These are phyloP conservation scores for Misgurnus anguillicaudatus DNA, from an alignment of 2,113 vertebrate species.

Conservation along the genomic window DNA sequence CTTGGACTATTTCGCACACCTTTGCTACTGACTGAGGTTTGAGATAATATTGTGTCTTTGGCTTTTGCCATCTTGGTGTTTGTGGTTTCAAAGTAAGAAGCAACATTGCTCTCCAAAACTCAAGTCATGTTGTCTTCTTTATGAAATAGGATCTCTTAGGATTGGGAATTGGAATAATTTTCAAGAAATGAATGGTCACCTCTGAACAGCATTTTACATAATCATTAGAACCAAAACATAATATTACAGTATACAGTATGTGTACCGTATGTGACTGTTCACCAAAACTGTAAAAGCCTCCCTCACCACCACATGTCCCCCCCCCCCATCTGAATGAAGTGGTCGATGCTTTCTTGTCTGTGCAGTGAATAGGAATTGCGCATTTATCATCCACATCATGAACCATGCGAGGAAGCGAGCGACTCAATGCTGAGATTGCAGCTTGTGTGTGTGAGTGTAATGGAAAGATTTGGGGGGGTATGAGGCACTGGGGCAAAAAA, in stretches of 20 bases:
- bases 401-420: conserved; percentile 44
- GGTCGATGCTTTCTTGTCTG: conserved; percentile 45
- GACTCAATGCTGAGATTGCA: conserved; percentile 48
- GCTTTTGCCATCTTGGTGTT: conserved; percentile 42
- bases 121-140: too few species aligned
- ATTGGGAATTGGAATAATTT: too few species aligned
- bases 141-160: too few species aligned
- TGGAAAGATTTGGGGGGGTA: conserved; percentile 39
- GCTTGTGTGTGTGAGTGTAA: conserved; percentile 43
- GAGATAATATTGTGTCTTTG: conserved; percentile 46
- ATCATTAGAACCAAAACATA: background rate
- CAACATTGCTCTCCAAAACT: conserved; percentile 37
- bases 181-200: too few species aligned
- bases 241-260: background rate
- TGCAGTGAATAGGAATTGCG: conserved; percentile 54
- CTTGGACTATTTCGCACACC: conserved; percentile 53
- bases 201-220: too few species aligned
- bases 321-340: conserved; percentile 28
- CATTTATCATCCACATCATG: conserved; percentile 60
- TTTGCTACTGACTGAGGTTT: conserved; percentile 36
- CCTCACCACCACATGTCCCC: conserved; percentile 1
- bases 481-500: conserved; percentile 42
- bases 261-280: background rate
- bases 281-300: background rate
- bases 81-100: conserved; percentile 45